Base-by-base conservation (phyloP, 2,797 vertebrate species). In the Sphaeramia orbicularis region DNA sequence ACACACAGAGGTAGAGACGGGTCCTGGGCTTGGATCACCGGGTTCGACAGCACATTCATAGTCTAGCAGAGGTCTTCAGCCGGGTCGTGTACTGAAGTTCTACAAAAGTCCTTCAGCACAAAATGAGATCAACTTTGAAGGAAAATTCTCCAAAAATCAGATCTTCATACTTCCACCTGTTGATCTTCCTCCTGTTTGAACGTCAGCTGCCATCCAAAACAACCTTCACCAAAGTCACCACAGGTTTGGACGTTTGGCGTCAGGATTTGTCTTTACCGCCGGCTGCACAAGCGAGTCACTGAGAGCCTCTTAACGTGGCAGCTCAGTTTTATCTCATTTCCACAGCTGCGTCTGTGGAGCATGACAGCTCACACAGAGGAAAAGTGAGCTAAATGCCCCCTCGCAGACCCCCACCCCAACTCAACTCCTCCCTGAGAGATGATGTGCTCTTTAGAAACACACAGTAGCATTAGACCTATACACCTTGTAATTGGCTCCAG, bases 311-410 rank as follows among this genome's bases (percentile, higher is more conserved):
- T 51, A 13, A 71, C 78, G 81, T 59, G 66, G 50, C 61, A 35
- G 76, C 75, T 80, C 77, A 59, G 80, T 80, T 85, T 87, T 69
- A 88, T 89, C 85, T 90, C 80, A 82, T 70, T 71, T 82, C 85
- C 76, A 76, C 83, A 72, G 87, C 84, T 84, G 84, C 49, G 53
- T 71, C 72, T 63, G 65, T 58, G 41, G 58, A 84, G 86, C 90
- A 82, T 81, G 87, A 87, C 76, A 66, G 72, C 76, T 66, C 82
- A 69, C 76, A 85, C 70, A 64, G 83, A 59, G 77, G 74, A 84
- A 87, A 89, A 85, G 80, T 91, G 92, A 94, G 83, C 84, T 91
- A 86, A 94, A 89, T 74, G 80, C 74, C 77, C 81, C 73, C 69
- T 83, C 80, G 68, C 76, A 51, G 35, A 71, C 75, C 75, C 83